Evolutionary conservation across 2,797 vertebrate genomes (phyloP), one percentile per base, ranked within the genome.

Genomic region (Halcyon leucocephala): DNA sequence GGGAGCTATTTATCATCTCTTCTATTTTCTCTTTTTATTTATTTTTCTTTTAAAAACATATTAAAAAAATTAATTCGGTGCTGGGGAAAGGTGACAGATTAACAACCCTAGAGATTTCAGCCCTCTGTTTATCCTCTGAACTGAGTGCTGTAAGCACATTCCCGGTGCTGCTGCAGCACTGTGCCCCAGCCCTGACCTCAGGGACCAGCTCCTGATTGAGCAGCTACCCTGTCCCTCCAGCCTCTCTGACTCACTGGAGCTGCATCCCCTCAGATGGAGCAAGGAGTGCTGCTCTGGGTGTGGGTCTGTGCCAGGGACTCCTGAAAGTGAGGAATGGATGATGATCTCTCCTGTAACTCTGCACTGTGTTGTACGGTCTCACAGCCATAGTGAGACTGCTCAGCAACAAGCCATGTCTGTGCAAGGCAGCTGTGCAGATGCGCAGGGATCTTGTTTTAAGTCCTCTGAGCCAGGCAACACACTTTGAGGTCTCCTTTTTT

Each of bases 51-150:
- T 74, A 92, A 96, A 93, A 96, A 88, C 79, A 88, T 8, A 22
- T 95, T 90, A 61, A 92, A 95, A 94, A 95, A 97, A 96, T 90
- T 96, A 96, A 96, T 97, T 96, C 74, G 72, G 64, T 90, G 84
- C 65, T 72, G 54, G 55, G 39, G 82, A 94, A 95, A 92, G 90
- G 94, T 96, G 96, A 96, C 94, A 97, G 96, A 96, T 97, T 97
- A 97, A 97, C 89, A 96, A 26, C 92, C 71, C 94, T 26, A 67
- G 92, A 90, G 90, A 90, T 33, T 86, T 95, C 91, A 88, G 42
- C n/a, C 35, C 33, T 95, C 69, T 95, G 82, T 96, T 97, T 96
- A 95, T 91, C 72, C 92, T 77, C 61, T 65, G 73, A 92, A 58
- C 20, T 62, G 64, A 78, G 64, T 69, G 28, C 74, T 84, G 55